Evolutionary conservation across 2,797 vertebrate species (phyloP).

Genomic region (Ctenopoma kingsleyae): DNA sequence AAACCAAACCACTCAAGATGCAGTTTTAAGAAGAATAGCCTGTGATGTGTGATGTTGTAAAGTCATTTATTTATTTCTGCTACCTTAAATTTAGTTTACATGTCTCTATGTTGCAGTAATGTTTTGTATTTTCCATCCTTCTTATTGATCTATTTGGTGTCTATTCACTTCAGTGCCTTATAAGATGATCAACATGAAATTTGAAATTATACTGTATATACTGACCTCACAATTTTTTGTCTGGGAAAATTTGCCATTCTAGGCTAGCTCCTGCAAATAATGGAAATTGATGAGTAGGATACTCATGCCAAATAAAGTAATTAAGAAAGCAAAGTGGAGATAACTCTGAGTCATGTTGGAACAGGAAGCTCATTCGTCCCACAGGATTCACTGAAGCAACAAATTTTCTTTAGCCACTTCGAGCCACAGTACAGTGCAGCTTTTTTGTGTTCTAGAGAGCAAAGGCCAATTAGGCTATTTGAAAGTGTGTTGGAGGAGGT

Average conservation of each 20-base stretch:
- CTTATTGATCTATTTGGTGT: neutral
- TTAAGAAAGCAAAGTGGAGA: slow-evolving; percentile 38
- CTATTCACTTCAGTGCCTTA: slow-evolving; percentile 1
- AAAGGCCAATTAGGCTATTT: slow-evolving; percentile 56
- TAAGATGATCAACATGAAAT: neutral
- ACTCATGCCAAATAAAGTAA: slow-evolving; percentile 34
- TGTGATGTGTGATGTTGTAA: neutral
- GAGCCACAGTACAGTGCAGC: slow-evolving; percentile 16
- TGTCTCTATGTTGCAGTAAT: neutral
- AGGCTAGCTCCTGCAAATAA: slow-evolving; percentile 18
- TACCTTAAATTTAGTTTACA: neutral
- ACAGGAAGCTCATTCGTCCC: slow-evolving; percentile 3
- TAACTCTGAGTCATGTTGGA: slow-evolving; percentile 17
- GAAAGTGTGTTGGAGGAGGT: slow-evolving; percentile 47
- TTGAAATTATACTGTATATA: neutral
- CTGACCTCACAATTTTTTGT: neutral
- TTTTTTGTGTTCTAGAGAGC: slow-evolving; percentile 32
- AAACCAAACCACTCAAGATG: neutral
- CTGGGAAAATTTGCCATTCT: slow-evolving; percentile 5
- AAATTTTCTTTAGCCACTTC: slow-evolving; percentile 38
- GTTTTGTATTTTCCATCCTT: neutral
- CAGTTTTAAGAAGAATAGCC: too few species aligned
- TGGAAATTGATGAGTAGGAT: slow-evolving; percentile 33
- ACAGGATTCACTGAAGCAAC: slow-evolving; percentile 15
- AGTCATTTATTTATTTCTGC: neutral